Evolutionary conservation across 2,888 invertebrate species (phyloP).

Genomic region (Cephus nigrinus): DNA sequence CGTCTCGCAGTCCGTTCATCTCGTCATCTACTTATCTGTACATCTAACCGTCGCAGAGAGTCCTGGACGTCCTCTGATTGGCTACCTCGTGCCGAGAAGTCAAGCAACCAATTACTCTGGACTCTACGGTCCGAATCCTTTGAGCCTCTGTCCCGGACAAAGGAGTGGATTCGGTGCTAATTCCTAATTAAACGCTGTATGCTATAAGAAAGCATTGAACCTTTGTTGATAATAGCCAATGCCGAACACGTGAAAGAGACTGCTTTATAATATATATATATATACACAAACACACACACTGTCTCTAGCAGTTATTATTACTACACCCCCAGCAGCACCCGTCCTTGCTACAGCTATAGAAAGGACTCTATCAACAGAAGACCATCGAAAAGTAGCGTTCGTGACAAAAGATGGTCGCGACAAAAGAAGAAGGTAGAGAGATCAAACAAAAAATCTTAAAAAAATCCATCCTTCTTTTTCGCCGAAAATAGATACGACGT

Average conservation of each 20-base stretch:
- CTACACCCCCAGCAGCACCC: not conserved
- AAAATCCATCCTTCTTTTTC: not conserved
- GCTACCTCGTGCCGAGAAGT: not conserved
- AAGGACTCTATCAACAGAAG: no score
- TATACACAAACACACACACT: not conserved
- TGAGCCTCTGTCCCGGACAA: not conserved
- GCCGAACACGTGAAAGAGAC: not conserved
- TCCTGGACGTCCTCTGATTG: not conserved
- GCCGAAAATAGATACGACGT: not conserved
- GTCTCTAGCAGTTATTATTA: not conserved
- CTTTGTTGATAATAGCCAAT: not conserved
- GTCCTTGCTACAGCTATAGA: no score
- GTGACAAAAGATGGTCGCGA: no score
- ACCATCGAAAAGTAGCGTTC: no score
- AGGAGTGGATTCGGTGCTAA: constrained; percentile 3
- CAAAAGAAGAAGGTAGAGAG: no score
- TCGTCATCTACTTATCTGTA: not conserved
- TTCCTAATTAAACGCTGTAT: not conserved
- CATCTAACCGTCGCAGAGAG: not conserved
- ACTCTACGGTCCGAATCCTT: constrained; percentile 1
- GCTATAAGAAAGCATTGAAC: not conserved
- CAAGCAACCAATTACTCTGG: constrained; percentile 5
- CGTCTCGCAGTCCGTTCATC: not conserved
- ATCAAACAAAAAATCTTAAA: not conserved
- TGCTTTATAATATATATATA: not conserved